These are phyloP conservation scores for Rugalucina vietnamica DNA, from an alignment of 2,888 invertebrate species.

Conservation along the genomic window DNA sequence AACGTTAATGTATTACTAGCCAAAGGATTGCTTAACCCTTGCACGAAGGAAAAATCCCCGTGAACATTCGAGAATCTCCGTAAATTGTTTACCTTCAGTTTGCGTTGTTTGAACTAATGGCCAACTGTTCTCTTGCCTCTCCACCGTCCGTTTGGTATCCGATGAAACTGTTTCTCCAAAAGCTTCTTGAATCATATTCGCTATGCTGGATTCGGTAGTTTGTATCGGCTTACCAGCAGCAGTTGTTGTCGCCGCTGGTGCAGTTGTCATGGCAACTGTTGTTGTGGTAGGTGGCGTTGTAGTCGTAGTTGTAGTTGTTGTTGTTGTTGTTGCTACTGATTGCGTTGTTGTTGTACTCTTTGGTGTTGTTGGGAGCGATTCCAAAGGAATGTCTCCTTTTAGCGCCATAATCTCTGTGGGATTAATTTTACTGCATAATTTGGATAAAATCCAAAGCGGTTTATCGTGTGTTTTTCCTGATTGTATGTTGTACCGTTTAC, in stretches of 20 bases:
- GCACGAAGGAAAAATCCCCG: no score
- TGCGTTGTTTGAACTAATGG: neutral
- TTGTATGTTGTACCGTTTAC: no score
- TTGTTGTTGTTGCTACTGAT: neutral
- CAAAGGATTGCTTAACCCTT: no score
- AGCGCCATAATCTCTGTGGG: neutral
- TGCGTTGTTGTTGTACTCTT: neutral
- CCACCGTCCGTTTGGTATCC: neutral
- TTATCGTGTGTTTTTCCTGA: no score
- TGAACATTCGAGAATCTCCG: neutral
- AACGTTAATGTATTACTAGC: no score
- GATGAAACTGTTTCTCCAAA: no score
- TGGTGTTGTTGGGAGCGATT: neutral
- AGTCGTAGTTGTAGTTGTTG: neutral
- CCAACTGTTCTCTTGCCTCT: neutral
- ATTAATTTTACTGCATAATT: neutral
- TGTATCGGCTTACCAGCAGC: neutral
- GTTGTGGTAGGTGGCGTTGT: neutral
- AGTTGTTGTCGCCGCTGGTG: neutral
- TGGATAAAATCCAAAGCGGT: no score
- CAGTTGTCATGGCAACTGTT: neutral
- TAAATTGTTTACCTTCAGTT: neutral
- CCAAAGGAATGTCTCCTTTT: neutral
- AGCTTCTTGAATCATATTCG: no score
- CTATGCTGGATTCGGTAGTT: neutral